Conservation (phyloP, 2,113 vertebrate species). For the Ascaphus truei region DNA sequence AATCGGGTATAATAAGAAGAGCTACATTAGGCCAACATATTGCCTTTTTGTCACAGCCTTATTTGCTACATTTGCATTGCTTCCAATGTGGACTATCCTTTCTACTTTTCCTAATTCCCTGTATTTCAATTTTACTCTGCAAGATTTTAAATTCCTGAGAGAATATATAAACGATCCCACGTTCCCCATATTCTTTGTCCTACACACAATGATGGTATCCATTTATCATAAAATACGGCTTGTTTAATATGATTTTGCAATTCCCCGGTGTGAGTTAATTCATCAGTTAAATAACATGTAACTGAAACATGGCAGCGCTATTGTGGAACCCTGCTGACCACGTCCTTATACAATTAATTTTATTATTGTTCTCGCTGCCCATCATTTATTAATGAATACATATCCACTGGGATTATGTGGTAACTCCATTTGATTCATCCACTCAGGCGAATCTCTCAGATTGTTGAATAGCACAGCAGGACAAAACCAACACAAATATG, state of each 20-base stretch:
- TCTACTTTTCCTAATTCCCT: no score
- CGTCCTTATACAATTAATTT: slow-evolving; percentile 24
- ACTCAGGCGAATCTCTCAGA: slow-evolving; percentile 10
- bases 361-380: slow-evolving; percentile 16
- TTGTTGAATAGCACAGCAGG: slow-evolving; percentile 35
- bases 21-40: no score
- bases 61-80: no score
- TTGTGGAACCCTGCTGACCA: slow-evolving; percentile 18
- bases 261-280: slow-evolving; percentile 23
- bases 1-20: no score
- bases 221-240: no score
- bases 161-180: no score
- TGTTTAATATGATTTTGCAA: slow-evolving; percentile 32
- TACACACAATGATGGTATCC: no score
- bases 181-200: no score
- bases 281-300: slow-evolving; percentile 26
- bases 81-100: no score
- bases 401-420: slow-evolving; percentile 18
- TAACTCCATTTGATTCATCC: slow-evolving; percentile 11
- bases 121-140: no score
- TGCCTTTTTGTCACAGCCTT: no score
- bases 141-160: no score
- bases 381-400: slow-evolving; percentile 31
- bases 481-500: slow-evolving; percentile 32
- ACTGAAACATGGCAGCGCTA: slow-evolving; percentile 22